Conservation (phyloP, 2,113 vertebrate genomes). For the Trichechus manatus region DNA sequence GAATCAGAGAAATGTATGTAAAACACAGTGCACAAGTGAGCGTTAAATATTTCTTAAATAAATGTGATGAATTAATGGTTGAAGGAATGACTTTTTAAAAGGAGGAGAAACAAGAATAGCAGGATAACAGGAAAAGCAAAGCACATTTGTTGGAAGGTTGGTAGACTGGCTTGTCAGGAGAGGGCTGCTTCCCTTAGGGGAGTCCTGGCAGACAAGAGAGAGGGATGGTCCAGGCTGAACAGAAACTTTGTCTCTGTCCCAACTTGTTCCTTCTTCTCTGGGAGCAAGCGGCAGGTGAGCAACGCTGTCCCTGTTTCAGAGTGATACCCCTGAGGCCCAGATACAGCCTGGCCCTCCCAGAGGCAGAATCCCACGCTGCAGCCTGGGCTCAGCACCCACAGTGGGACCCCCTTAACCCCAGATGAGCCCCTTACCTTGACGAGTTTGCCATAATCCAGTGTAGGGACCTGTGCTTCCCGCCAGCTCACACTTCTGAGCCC, state of each 20-base stretch:
- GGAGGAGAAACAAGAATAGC: rapidly evolving
- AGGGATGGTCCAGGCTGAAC: rapidly evolving
- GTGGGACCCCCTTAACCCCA: not conserved
- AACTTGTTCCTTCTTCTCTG: not conserved
- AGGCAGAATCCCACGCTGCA: not conserved
- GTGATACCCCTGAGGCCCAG: not conserved
- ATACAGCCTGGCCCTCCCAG: not conserved
- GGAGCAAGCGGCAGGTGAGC: not conserved
- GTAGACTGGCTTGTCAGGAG: rapidly evolving
- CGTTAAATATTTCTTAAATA: not conserved
- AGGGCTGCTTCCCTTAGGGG: no score
- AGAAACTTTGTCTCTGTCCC: not conserved
- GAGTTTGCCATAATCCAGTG: constrained; percentile 93
- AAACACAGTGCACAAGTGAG: not conserved
- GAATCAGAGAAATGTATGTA: not conserved
- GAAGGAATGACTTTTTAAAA: not conserved
- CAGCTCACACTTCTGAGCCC: constrained; percentile 97
- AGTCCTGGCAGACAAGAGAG: not conserved
- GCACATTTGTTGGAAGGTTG: rapidly evolving
- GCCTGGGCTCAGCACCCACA: not conserved
- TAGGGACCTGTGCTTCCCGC: constrained; percentile 94
- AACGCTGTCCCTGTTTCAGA: not conserved
- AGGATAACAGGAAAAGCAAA: not conserved
- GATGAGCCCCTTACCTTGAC: constrained; percentile 88
- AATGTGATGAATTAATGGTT: not conserved